A percentile compares a stretch with the other conserved stretches of the same genome.
These are phyloP conservation scores for Protophormia terraenovae DNA, from an alignment of 2,888 invertebrate species.

Conservation along the genomic window DNA sequence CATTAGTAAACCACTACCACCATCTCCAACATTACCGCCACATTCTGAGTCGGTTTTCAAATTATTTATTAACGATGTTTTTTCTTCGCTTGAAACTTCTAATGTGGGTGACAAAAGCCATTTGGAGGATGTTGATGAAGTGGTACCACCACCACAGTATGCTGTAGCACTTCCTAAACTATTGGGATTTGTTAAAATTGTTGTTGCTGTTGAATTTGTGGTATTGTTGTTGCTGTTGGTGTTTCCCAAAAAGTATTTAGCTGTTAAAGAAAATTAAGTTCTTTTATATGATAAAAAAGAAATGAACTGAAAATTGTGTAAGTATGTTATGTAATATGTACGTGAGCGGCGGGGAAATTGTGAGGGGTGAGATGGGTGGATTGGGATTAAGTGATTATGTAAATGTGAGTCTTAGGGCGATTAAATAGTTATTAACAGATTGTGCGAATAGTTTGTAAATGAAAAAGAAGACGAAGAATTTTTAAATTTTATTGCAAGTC, in stretches of 20 bases:
- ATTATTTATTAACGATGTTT: slow-evolving; percentile 78
- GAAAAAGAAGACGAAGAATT: too few relatives aligned
- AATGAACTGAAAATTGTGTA: slow-evolving; percentile 71
- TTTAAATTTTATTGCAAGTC: too few relatives aligned
- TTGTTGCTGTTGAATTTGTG: slow-evolving; percentile 5
- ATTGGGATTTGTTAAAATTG: slow-evolving; percentile 53
- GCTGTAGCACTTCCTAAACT: slow-evolving; percentile 43
- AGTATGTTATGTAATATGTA: slow-evolving; percentile 70
- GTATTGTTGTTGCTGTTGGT: slow-evolving; percentile 51
- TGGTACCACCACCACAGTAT: slow-evolving; percentile 67
- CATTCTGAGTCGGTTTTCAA: slow-evolving; percentile 77
- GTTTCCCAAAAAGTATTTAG: slow-evolving; percentile 68
- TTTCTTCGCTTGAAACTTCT: slow-evolving; percentile 80
- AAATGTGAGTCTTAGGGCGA: background rate
- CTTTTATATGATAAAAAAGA: slow-evolving; percentile 81
- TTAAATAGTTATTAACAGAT: background rate
- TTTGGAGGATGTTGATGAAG: slow-evolving; percentile 79
- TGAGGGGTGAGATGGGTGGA: slow-evolving; percentile 3
- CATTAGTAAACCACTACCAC: slow-evolving; percentile 25
- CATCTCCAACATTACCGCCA: slow-evolving; percentile 69
- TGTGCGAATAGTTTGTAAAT: too few relatives aligned
- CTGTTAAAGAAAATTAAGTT: slow-evolving; percentile 78
- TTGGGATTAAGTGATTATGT: background rate
- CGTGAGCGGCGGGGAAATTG: slow-evolving; percentile 24
- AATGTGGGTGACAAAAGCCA: slow-evolving; percentile 81